These are phyloP conservation scores for Genyomyrus donnyi DNA, from an alignment of 2,113 vertebrate genomes.

Conservation along the genomic window DNA sequence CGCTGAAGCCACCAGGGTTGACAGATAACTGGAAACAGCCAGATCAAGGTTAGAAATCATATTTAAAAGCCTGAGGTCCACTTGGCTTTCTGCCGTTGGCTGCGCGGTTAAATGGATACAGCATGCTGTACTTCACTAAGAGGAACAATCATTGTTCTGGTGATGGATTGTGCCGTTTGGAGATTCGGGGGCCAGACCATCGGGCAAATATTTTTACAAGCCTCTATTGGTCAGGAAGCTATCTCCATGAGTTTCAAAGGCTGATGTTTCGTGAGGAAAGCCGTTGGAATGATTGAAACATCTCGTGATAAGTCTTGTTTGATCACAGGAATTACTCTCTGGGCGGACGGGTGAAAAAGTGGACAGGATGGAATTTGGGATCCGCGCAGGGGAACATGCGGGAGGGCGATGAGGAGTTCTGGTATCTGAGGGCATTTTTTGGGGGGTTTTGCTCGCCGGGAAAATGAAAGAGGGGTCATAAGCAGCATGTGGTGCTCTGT, in stretches of 20 bases:
- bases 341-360: background rate
- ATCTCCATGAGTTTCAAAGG: background rate
- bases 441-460: background rate
- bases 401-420: background rate
- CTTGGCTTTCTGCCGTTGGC: background rate
- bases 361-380: background rate
- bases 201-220: background rate
- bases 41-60: background rate
- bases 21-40: background rate
- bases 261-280: background rate
- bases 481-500: slow-evolving; percentile 36
- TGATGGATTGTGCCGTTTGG: background rate
- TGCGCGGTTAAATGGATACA: background rate
- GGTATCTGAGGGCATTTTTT: too few relatives aligned
- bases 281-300: background rate
- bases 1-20: background rate
- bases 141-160: background rate
- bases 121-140: background rate
- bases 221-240: background rate
- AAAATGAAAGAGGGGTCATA: slow-evolving; percentile 16
- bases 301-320: background rate
- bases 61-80: background rate
- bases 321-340: too few relatives aligned
- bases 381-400: background rate
- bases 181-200: background rate